Base-by-base conservation (phyloP, 2,888 invertebrate genomes). In the Carabus problematicus region DNA sequence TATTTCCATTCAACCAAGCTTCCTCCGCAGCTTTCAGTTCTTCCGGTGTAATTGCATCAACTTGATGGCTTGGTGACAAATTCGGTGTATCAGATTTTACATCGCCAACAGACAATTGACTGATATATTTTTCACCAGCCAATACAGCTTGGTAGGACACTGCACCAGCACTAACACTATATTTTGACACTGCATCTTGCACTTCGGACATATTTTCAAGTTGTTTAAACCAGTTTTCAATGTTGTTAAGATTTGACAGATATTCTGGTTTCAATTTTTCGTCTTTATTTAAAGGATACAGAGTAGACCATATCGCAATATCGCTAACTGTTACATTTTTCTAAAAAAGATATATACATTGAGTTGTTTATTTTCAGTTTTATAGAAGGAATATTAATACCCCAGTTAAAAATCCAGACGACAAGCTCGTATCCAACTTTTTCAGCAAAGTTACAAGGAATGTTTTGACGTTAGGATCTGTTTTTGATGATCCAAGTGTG, bases 231-330 rank as follows among this genome's bases (percentile, higher is more conserved):
- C 93, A 94, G 11, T 82, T 80, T 0, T 79, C 75, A 7, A 93
- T 75, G 72, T 86, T 83, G 52, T 52, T 52, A 2, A 52, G 16
- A 3, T 11, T 84, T 0, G 82, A 80, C 18, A 88, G 79, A 71
- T 88, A 88, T 71, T 86, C 85, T 52, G 83, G 79, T 58, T 79
- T 83, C 8, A 89, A 79, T 49, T 87, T 86, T n/a, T 84, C 84
- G 73, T 87, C 88, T 73, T 83, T 82, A 70, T 84, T 80, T 0
- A 91, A 75, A 0, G 91, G 91, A 76, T 90, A 92, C 3, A 94
- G 74, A 0, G 89, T 87, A 49, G 88, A 86, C 91, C 92, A 94
- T 71, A 93, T 82, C 3, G 88, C 85, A 64, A 91, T 82, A 80
- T 94, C 94, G 0, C 88, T 91, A 3, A 88, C 83, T 16, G 89